Conservation (phyloP, 2,888 invertebrate genomes). For the Prosapia bicincta region DNA sequence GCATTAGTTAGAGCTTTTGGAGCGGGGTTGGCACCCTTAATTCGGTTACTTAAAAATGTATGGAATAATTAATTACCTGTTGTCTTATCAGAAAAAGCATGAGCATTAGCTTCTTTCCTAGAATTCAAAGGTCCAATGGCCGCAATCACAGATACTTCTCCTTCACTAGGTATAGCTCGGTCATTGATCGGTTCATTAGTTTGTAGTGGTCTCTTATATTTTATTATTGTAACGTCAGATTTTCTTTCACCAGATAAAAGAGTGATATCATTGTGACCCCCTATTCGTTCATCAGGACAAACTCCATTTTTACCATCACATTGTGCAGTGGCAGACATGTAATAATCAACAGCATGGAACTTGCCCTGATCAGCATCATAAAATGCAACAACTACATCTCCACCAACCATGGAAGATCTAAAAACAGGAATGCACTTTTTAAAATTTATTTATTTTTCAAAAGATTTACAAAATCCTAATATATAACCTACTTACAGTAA, state of each 20-base stretch:
- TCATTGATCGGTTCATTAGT: constrained; percentile 72
- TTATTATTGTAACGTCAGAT: constrained; percentile 76
- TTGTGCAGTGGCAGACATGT: constrained; percentile 69
- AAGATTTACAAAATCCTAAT: too few species aligned
- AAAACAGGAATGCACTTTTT: too few species aligned
- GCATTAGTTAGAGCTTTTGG: too few species aligned
- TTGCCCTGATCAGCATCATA: constrained; percentile 56
- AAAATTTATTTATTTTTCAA: too few species aligned
- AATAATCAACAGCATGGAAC: constrained; percentile 81
- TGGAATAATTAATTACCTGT: constrained; percentile 46
- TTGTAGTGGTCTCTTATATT: constrained; percentile 71
- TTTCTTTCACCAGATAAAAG: constrained; percentile 72
- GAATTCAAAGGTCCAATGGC: constrained; percentile 83
- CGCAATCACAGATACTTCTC: constrained; percentile 76
- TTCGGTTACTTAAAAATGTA: background rate
- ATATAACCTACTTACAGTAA: too few species aligned
- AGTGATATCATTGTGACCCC: constrained; percentile 73
- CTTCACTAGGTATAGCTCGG: constrained; percentile 61
- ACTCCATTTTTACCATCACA: constrained; percentile 61
- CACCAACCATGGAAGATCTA: constrained; percentile 55
- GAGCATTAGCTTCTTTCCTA: constrained; percentile 78
- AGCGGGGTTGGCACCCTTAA: too few species aligned
- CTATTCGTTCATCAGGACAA: constrained; percentile 78
- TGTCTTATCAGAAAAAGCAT: constrained; percentile 68
- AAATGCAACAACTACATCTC: constrained; percentile 81